phyloP scores from a whole-genome alignment of 2,888 invertebrate species.

The Germaria angustata region DNA sequence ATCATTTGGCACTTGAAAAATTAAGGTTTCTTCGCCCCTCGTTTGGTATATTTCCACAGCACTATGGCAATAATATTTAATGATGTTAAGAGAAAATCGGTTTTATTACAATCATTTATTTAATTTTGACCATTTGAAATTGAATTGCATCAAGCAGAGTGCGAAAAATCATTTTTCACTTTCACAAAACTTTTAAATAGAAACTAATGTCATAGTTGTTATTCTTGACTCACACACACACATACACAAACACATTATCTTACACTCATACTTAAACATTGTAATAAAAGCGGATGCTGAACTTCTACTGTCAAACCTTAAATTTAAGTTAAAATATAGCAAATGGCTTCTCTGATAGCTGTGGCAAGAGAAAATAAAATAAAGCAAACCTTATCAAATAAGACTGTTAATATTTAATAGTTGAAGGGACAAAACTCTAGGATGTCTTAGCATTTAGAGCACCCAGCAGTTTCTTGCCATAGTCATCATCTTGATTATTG shows the following conservation, averaged over 20 bases:
- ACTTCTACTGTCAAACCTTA: constrained; percentile 28
- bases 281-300: constrained; percentile 2
- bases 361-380: constrained; percentile 1
- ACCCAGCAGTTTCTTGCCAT: not conserved
- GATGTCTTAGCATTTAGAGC: not conserved
- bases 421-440: not conserved
- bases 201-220: not conserved
- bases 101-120: constrained; percentile 55
- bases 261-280: not conserved
- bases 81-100: constrained; percentile 39
- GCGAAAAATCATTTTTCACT: constrained; percentile 65
- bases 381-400: not conserved
- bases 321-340: constrained; percentile 26
- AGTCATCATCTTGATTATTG: constrained; percentile 18
- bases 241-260: not conserved
- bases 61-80: constrained; percentile 29
- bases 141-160: constrained; percentile 53
- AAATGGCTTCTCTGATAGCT: constrained; percentile 20
- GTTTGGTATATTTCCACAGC: not conserved
- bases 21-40: not conserved
- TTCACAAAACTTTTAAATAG: constrained; percentile 35
- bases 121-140: constrained; percentile 61
- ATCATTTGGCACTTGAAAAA: constrained; percentile 41
- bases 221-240: not conserved
- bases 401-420: not conserved